Base-by-base conservation (phyloP, 1,140 invertebrate species). In the Platyura marginata region DNA sequence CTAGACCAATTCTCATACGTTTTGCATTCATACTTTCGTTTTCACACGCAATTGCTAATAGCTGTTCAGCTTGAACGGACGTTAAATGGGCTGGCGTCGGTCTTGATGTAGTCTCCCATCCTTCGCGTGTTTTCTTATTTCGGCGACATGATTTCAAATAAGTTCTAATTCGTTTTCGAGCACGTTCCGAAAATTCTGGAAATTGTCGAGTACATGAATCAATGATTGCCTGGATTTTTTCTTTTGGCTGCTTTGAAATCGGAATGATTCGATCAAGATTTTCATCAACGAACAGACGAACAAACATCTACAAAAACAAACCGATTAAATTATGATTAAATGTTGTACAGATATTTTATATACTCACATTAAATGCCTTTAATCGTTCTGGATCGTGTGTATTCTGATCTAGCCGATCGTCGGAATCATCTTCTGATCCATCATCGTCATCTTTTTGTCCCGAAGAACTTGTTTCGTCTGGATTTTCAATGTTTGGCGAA, bases 1-100 rank as follows among this genome's bases (percentile, higher is more conserved):
- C 91, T 49, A 95, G 68, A 42, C 92, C 92, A 53, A 94, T 73
- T 47, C 90, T 74, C 89, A 95, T 94, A 52, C 90, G 74, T 65
- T 94, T 95, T 21, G 90, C 91, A 63, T 95, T 95, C 59, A 92
- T 81, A 59, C 84, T 89, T 65, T 95, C 92, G 62, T 95, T 95
- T 67, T 95, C 91, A 63, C 91, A 95, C 36, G 92, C 92, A 51
- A 82, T 81, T 47, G 90, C 89, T 56, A 96, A 68, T 54, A 95
- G 89, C 64, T 92, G 87, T 61, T 96, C 92, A 8, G 92, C 92
- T 62, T 92, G 87, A 41, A 91, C 88, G 45, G 89, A 94, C 29
- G 91, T 95, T 54, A 96, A 72, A 67, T 96, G 91, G 29, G 91
- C 89, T 40, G 89, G 90, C 22, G 89, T 93, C n/a, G 90, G 88